phyloP scores from a whole-genome alignment of 2,797 vertebrate species.

The Eleutherodactylus coqui region DNA sequence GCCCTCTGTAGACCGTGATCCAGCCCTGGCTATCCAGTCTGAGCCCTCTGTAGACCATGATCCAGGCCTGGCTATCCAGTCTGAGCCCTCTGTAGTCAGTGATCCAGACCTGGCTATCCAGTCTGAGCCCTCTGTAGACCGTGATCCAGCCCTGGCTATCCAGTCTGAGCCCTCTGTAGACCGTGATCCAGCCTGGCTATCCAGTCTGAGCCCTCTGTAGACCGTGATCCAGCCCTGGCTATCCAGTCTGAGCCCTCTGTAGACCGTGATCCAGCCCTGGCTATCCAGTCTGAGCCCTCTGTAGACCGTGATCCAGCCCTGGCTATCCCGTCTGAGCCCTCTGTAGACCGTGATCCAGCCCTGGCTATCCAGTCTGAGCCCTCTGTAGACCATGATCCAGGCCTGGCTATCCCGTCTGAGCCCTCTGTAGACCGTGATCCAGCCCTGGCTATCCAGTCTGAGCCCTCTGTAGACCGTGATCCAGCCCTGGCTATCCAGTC shows the following conservation, averaged over 20 bases:
- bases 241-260: no score
- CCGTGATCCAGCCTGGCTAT: no score
- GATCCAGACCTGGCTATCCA: no score
- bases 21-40: no score
- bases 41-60: not conserved
- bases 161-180: not conserved
- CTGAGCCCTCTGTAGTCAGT: no score
- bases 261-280: not conserved
- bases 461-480: not conserved
- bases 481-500: no score
- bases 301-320: not conserved
- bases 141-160: no score
- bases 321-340: not conserved
- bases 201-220: no score
- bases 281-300: no score
- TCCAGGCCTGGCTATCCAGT: no score
- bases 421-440: not conserved
- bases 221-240: not conserved
- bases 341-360: not conserved
- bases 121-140: not conserved
- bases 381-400: not conserved
- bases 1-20: not conserved
- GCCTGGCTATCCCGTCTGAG: not conserved
- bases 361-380: no score
- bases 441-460: no score